Evolutionary conservation across 2,113 vertebrate genomes (phyloP), one percentile per base, ranked within the genome.

Genomic region (Macroglossus sobrinus): DNA sequence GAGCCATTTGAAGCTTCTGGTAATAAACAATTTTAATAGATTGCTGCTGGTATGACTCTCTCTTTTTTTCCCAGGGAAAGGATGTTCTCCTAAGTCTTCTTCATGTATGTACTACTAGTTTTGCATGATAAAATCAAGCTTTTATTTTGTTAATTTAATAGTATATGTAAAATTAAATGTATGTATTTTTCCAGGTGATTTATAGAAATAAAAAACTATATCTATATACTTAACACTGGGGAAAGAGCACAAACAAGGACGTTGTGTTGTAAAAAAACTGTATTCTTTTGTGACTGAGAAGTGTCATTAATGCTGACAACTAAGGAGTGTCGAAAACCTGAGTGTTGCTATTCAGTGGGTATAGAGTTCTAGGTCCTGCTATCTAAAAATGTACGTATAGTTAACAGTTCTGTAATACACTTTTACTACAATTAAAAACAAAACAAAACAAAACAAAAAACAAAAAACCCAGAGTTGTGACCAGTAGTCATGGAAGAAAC

Each of bases 21-120:
- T 93, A 94, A 85, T 74, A 82, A 57, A 91, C 50, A 71, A 3
- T 55, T 92, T 85, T 78, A 21, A 0, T 91, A 88, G 24, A 53
- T 43, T 47, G 89, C 91, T 89, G 76, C 66, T 93, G 66, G 66
- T 47, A 45, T 69, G 69, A 93, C 21, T 66, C 18, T 66, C 19
- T 94, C 71, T 81, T 64, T 50, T 43, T 68, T 38, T 68, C 26
- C n/a, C 61, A 47, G 50, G 43, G 21, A 84, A 68, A 96, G 35
- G 94, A 96, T 69, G 43, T 13, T 79, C 95, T 97, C 30, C 79
- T 92, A 76, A 93, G 21, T 40, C 90, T 87, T 93, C 95, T 95
- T 93, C 95, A 96, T 95, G 95, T 97, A 92, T 92, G 95, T 93
- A 90, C 79, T 22, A 38, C 18, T 75, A 53, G 38, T 68, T 92